These are phyloP conservation scores for Pelodytes ibericus DNA, from an alignment of 2,797 vertebrate genomes.

Conservation along the genomic window DNA sequence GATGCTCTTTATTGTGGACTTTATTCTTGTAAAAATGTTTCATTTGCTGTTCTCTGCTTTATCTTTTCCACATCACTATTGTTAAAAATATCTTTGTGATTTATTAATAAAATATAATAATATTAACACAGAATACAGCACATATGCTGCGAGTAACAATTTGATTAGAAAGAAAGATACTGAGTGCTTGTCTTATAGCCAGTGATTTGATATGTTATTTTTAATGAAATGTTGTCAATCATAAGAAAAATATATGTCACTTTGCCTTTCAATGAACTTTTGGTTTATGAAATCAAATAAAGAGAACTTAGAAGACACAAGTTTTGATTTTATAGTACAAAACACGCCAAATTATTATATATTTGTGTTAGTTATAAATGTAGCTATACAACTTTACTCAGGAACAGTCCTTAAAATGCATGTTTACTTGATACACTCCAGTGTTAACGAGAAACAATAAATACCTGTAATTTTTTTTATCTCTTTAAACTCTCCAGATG, in stretches of 20 bases:
- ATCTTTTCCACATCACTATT: constrained; percentile 12
- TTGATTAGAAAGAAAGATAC: constrained; percentile 52
- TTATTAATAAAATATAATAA: constrained; percentile 49
- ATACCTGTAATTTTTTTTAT: no score
- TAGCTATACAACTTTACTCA: no score
- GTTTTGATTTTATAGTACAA: not conserved
- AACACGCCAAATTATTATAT: no score
- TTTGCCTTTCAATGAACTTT: constrained; percentile 33
- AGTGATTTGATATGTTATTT: constrained; percentile 46
- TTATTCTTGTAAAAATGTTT: constrained; percentile 20
- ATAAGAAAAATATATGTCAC: constrained; percentile 50
- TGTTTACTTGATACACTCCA: no score
- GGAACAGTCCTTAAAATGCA: no score
- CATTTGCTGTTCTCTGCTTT: constrained; percentile 17
- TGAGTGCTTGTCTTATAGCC: constrained; percentile 45
- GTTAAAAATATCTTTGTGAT: constrained; percentile 37
- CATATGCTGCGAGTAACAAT: constrained; percentile 42
- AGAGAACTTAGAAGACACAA: constrained; percentile 16
- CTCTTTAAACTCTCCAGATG: no score
- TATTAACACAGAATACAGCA: constrained; percentile 33
- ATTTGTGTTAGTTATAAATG: no score
- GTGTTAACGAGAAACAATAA: no score
- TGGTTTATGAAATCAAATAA: constrained; percentile 28
- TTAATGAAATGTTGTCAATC: constrained; percentile 54
- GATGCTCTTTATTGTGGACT: constrained; percentile 15